Percentiles rank a stretch among this genome's conserved stretches.
phyloP scores from a whole-genome alignment of 2,113 vertebrate genomes.

The Tringa solitaria region DNA sequence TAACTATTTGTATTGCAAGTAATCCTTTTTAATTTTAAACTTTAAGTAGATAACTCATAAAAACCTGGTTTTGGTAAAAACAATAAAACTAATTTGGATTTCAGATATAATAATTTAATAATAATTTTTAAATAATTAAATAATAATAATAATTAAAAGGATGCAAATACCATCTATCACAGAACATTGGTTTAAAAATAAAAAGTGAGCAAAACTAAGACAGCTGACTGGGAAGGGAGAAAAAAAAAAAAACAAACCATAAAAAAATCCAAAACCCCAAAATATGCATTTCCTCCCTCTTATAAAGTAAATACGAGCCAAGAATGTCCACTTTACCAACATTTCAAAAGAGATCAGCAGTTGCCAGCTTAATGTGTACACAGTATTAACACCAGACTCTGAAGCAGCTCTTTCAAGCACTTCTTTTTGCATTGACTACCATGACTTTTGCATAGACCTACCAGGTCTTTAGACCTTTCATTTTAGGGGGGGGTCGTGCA shows the following conservation, averaged over 20 bases:
- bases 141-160: background rate
- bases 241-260: background rate
- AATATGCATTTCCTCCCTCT: background rate
- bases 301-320: background rate
- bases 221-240: background rate
- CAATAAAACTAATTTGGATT: background rate
- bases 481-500: background rate
- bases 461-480: background rate
- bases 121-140: background rate
- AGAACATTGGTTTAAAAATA: background rate
- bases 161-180: background rate
- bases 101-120: background rate
- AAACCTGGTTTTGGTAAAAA: background rate
- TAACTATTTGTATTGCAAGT: background rate
- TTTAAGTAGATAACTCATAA: background rate
- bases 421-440: background rate
- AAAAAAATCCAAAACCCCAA: fast-evolving
- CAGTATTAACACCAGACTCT: background rate
- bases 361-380: background rate
- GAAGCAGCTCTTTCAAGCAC: background rate
- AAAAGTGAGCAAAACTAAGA: background rate
- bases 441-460: too few relatives aligned
- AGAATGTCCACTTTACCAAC: background rate
- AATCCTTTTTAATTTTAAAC: background rate
- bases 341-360: background rate